phyloP scores from a whole-genome alignment of 92 coral and sea anemone genomes.

The Siderastrea radians region DNA sequence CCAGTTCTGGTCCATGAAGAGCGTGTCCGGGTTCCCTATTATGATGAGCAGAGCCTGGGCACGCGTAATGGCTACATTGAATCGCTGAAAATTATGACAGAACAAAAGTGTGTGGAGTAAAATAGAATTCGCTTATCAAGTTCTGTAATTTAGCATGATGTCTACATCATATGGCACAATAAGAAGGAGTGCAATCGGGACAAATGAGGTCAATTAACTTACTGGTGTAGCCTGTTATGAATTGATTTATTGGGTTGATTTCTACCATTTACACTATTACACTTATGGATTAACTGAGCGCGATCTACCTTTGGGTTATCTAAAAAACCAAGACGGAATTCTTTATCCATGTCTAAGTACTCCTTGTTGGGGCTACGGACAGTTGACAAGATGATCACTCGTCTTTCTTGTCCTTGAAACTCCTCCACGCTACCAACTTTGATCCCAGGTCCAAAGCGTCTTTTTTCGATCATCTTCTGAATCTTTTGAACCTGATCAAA shows the following conservation, averaged over 20 bases:
- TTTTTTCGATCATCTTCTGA: no score
- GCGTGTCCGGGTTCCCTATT: slow-evolving; percentile 76
- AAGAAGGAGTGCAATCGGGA: no score
- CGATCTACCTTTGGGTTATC: slow-evolving; percentile 74
- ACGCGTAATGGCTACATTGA: slow-evolving; percentile 83
- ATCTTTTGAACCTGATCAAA: background rate
- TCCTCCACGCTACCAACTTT: slow-evolving; percentile 89
- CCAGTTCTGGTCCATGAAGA: slow-evolving; percentile 32
- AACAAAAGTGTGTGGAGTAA: background rate
- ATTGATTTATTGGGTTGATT: no score
- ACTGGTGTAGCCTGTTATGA: no score
- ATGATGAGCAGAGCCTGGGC: slow-evolving; percentile 81
- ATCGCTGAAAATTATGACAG: slow-evolving; percentile 44
- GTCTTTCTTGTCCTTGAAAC: background rate
- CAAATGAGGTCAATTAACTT: no score
- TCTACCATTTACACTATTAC: no score
- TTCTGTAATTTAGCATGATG: no score
- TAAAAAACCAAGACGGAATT: slow-evolving; percentile 57
- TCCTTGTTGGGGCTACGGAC: slow-evolving; percentile 79
- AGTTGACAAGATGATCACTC: slow-evolving; percentile 78
- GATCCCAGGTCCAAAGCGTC: background rate
- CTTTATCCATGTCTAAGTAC: slow-evolving; percentile 33
- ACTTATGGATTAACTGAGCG: no score
- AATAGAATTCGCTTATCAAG: no score
- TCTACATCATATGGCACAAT: no score